phyloP scores from a whole-genome alignment of 92 coral and sea anemone species.

The Zoanthus gigantus region DNA sequence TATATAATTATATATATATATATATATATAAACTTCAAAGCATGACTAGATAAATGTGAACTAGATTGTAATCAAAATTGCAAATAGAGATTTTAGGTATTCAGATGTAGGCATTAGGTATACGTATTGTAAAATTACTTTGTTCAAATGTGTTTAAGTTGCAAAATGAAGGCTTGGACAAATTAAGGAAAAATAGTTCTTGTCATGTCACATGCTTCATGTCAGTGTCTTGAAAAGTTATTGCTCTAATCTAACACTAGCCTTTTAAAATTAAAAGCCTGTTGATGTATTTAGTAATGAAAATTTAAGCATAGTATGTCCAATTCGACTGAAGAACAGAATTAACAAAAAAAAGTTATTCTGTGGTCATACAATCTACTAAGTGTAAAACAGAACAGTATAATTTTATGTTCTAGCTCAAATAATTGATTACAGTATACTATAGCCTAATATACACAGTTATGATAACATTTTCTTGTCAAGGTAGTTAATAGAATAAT shows the following conservation, averaged over 20 bases:
- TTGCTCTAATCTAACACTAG: not conserved
- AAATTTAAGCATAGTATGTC: no score
- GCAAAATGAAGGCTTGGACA: not conserved
- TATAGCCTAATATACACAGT: not conserved
- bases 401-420: not conserved
- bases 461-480: not conserved
- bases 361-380: not conserved
- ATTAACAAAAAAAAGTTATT: not conserved
- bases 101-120: not conserved
- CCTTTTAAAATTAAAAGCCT: no score
- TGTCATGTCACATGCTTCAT: not conserved
- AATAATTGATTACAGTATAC: not conserved
- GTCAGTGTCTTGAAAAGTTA: not conserved
- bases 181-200: not conserved
- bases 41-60: constrained; percentile 19
- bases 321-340: no score
- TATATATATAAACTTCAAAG: constrained; percentile 31
- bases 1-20: no score
- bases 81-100: not conserved
- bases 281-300: no score
- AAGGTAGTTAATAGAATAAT: not conserved
- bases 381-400: not conserved
- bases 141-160: not conserved
- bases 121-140: not conserved
- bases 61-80: not conserved